Evolutionary conservation across 2,113 vertebrate genomes (phyloP).

Genomic region (Solea solea): DNA sequence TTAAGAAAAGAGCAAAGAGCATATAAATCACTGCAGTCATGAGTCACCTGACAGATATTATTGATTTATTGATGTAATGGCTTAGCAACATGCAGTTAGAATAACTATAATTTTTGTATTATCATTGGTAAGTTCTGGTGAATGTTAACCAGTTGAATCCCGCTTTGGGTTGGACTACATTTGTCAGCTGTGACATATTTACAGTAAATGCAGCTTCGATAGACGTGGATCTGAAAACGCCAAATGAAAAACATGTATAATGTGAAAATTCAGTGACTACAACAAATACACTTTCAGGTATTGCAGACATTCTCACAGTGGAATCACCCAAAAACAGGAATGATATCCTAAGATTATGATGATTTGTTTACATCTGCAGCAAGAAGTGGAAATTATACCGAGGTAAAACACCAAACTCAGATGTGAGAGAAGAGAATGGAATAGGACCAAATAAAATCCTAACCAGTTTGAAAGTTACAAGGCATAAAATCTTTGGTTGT

Average conservation of each 20-base stretch:
- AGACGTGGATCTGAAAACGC: background rate
- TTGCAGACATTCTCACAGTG: background rate
- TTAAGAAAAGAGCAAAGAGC: background rate
- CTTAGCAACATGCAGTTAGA: background rate
- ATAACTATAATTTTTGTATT: background rate
- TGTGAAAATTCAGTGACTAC: conserved; percentile 4
- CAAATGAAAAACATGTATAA: background rate
- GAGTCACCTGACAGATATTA: background rate
- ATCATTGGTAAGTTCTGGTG: background rate
- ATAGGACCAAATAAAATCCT: conserved; percentile 41
- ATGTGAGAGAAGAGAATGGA: conserved; percentile 17
- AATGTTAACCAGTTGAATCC: background rate
- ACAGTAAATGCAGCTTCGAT: background rate
- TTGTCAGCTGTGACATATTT: conserved; percentile 1
- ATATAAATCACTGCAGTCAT: background rate
- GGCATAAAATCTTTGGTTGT: conserved; percentile 54
- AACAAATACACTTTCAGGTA: conserved; percentile 34
- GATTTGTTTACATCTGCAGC: conserved; percentile 27
- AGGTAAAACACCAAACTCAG: conserved; percentile 23
- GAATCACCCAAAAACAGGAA: conserved; percentile 19
- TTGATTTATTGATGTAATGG: background rate
- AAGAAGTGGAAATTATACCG: conserved; percentile 29
- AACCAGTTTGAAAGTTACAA: conserved; percentile 46
- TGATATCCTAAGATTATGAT: conserved; percentile 28
- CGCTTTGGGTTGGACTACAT: background rate